Evolutionary conservation across 64 coral and sea anemone genomes (phyloP).

Genomic region (Astreopora myriophthalma): DNA sequence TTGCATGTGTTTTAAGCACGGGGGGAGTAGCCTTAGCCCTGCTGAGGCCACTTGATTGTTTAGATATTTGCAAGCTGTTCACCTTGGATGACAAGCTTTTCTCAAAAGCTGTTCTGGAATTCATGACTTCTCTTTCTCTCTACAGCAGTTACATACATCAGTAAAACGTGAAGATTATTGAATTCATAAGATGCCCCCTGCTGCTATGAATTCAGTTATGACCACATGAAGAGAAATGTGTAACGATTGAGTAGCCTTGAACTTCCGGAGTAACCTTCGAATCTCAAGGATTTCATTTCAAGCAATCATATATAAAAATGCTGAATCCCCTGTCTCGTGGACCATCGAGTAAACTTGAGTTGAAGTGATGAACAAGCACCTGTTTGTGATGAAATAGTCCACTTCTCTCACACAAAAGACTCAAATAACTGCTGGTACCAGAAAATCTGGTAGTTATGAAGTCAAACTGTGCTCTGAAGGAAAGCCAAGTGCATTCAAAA

Average conservation of each 20-base stretch:
- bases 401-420: neutral
- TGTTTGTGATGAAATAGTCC: neutral
- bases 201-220: neutral
- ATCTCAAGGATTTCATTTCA: neutral
- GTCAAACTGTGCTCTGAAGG: neutral
- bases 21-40: slow-evolving; percentile 12
- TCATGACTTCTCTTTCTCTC: neutral
- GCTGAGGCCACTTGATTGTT: neutral
- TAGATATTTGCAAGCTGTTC: neutral
- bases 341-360: too few species aligned
- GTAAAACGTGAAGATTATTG: neutral
- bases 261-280: neutral
- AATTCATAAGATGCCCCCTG: neutral
- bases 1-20: slow-evolving; percentile 7
- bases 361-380: too few species aligned
- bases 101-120: neutral
- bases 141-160: neutral
- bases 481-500: neutral
- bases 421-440: neutral
- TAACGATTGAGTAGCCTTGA: neutral
- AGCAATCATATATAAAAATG: neutral
- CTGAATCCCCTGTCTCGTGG: too few species aligned
- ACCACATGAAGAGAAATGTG: neutral
- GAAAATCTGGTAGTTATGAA: neutral
- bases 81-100: slow-evolving; percentile 7